These are phyloP conservation scores for Melinaea menophilus DNA, from an alignment of 2,888 invertebrate species.

Conservation along the genomic window DNA sequence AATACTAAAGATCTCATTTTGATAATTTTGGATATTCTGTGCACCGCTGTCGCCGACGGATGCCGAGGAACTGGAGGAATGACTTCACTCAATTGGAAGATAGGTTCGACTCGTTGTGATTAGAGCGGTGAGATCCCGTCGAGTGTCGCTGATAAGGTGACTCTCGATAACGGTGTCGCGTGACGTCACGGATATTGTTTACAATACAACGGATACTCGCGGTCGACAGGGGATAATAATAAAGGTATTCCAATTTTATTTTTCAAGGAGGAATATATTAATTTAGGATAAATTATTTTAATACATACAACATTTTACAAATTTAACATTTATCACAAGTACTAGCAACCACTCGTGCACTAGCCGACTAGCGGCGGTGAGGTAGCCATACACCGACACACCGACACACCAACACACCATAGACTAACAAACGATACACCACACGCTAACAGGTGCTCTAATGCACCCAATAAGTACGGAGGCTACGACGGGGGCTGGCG, in stretches of 20 bases:
- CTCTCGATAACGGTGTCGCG: constrained; percentile 21
- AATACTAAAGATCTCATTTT: constrained; percentile 48
- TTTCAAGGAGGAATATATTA: background rate
- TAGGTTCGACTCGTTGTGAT: constrained; percentile 15
- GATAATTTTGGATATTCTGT: constrained; percentile 1
- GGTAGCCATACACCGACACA: background rate
- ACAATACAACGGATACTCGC: background rate
- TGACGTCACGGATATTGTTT: constrained; percentile 15
- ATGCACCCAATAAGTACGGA: constrained; percentile 17
- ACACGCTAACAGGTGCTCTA: too few relatives aligned
- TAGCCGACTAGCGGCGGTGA: background rate
- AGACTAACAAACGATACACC: background rate
- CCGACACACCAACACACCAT: background rate
- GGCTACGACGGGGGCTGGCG: background rate
- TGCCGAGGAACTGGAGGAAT: constrained; percentile 15
- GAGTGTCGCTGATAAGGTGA: constrained; percentile 25
- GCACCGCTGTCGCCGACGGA: background rate
- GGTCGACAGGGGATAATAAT: background rate
- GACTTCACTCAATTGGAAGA: constrained; percentile 11
- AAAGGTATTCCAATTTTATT: background rate
- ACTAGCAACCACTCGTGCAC: background rate
- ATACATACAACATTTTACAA: background rate
- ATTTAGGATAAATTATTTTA: background rate
- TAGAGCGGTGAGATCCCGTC: constrained; percentile 15
- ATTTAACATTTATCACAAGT: constrained; percentile 4